Evolutionary conservation across 2,888 invertebrate genomes (phyloP).

Genomic region (Drosophila merina): DNA sequence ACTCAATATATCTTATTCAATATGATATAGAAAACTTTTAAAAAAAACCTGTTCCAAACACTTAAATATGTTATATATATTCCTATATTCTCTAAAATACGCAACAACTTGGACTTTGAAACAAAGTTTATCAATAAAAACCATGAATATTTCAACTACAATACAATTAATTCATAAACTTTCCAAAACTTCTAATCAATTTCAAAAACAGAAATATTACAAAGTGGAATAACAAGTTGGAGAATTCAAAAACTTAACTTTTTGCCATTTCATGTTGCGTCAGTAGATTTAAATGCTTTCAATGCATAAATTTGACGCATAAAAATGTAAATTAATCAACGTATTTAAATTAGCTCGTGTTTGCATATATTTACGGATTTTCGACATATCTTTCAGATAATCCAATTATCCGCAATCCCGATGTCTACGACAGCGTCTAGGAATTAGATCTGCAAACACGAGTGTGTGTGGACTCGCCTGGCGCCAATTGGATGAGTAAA

Average conservation of each 20-base stretch:
- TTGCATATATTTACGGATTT: conserved; percentile 8
- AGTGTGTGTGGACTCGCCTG: conserved; percentile 55
- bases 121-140: not conserved
- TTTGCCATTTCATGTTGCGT: conserved; percentile 19
- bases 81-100: too few relatives aligned
- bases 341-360: conserved; percentile 19
- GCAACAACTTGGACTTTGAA: not conserved
- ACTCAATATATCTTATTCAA: conserved; percentile 58
- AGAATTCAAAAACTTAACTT: not conserved
- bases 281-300: conserved; percentile 3
- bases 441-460: conserved; percentile 46
- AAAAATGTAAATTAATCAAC: conserved; percentile 9
- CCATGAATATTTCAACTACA: not conserved
- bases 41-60: not conserved
- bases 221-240: conserved; percentile 18
- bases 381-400: conserved; percentile 1
- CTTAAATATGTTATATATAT: too few relatives aligned
- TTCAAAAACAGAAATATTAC: conserved; percentile 12
- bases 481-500: conserved; percentile 64
- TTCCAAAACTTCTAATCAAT: not conserved
- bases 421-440: conserved; percentile 42
- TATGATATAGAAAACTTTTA: conserved; percentile 51
- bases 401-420: conserved; percentile 6
- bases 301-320: not conserved
- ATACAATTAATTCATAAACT: not conserved